Base-by-base conservation (phyloP, 2,888 invertebrate genomes). In the Mesoligia furuncula region DNA sequence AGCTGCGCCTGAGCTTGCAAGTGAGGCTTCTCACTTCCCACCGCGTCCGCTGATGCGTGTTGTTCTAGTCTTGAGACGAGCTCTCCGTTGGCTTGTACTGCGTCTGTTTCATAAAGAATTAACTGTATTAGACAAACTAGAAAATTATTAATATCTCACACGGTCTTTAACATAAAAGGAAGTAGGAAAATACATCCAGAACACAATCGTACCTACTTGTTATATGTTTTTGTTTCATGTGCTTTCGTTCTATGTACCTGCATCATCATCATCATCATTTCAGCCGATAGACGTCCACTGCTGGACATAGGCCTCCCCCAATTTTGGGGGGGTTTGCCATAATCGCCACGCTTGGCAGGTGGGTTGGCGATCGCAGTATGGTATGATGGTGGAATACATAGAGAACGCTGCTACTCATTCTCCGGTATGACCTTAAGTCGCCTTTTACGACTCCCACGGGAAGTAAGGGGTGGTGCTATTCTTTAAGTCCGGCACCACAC, bases 1-100 rank as follows among this genome's bases (percentile, higher is more conserved):
- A 97, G 92, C 80, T 97, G 97, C 0, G 97, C 95, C 78, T 96
- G 95, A 0, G 97, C 94, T 83, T 96, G 97, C 0, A 97, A 93
- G 0, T 91, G 92, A 0, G 97, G 97, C 62, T 94, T 93, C 75
- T 95, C 95, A 1, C 94, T 95, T 0, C 95, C 93, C 1, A 85
- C 90, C 0, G 93, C 85, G 67, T 96, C 96, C 0, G 95, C 94
- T 27, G 95, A 90, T 0, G 93, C 95, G 73, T 96, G 96, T 70
- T 96, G 94, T 81, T 96, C 96, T 13, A 96, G 79, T 17, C 95
- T 93, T 0, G 96, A 96, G 0, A 96, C 91, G 15, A 96, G 86
- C 65, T 96, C 94, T 1, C 96, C 96, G 79, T 96, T 94, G 13
- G 93, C 87, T 90, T 95, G 93, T 9, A 96, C 93, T 73, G 96